Conservation (phyloP, 37 sponge, comb jelly and placozoan genomes). For the Bolinopsis microptera region DNA sequence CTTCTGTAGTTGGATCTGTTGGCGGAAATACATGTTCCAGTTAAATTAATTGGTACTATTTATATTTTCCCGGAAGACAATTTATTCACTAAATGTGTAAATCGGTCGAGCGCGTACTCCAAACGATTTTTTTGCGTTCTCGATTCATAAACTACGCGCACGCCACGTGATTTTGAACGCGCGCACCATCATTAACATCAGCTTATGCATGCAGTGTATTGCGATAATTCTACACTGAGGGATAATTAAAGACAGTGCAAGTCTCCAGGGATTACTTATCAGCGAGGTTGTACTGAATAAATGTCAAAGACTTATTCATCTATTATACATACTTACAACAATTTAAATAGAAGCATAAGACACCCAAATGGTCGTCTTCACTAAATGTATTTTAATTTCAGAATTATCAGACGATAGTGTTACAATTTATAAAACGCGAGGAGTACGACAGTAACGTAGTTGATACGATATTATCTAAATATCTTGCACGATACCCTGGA, state of each 20-base stretch:
- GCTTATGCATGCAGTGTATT: no score
- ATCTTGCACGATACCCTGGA: neutral
- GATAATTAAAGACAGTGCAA: neutral
- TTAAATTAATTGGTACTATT: neutral
- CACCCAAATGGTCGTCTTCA: no score
- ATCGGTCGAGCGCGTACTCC: neutral
- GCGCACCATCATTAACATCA: no score
- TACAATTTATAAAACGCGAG: slow-evolving; percentile 8
- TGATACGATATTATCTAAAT: neutral
- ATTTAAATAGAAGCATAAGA: no score
- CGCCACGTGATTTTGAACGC: neutral
- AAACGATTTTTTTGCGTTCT: neutral
- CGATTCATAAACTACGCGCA: neutral
- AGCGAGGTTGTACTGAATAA: no score
- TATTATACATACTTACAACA: no score
- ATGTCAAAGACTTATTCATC: no score
- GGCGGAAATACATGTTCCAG: neutral
- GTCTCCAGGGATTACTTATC: no score
- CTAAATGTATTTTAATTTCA: no score
- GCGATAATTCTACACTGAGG: no score
- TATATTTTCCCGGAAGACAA: neutral
- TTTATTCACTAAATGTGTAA: no score
- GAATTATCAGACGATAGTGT: neutral
- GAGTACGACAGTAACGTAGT: neutral
- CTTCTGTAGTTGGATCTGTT: neutral